Evolutionary conservation across 2,888 invertebrate genomes (phyloP), one percentile per base, ranked within the genome.

Genomic region (Geophilus truncorum): DNA sequence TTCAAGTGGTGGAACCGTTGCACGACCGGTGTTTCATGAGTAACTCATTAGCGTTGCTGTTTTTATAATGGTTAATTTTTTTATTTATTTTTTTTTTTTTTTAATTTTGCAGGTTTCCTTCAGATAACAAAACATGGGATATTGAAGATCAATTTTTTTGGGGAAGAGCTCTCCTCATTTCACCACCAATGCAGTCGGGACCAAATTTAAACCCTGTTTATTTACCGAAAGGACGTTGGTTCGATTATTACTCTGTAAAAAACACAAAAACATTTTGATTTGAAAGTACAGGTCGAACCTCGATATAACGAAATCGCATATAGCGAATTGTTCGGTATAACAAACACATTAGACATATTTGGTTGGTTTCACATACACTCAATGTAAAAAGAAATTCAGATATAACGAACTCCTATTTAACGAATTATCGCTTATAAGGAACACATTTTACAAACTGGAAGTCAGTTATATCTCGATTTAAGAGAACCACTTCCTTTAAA

Each of bases 81-180:
- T 80, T 34, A 40, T 36, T 70, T 28, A 30, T 32, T 70, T 28
- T 9, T 34, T 12, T 15, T 6, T 51, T 34, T 15, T 36, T 18
- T 23, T 23, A n/a, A 40, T 18, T 78, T n/a, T 32, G 2, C 25
- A 84, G 86, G 83, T 86, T 84, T 81, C 84, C 85, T 0, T 80
- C 77, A 5, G 86, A 86, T 80, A 51, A 80, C n/a, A 81, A 79
- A n/a, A 83, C 85, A n/a, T 81, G 83, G n/a, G 83, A 82, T 18
- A 83, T 86, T 45, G 85, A 84, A 79, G 83, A 83, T 21, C 86
- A 86, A 81, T 86, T 86, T 81, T 51, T 86, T 57, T 88, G 88
- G 88, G 88, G 88, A 7, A 83, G 85, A 32, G 86, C 85, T 15
- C 82, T 89, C 18, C 82, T 88, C 81, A 85, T 88, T 23, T 86